These are phyloP conservation scores for Ciona savignyi DNA, from an alignment of 23 tunicate species.

Conservation along the genomic window DNA sequence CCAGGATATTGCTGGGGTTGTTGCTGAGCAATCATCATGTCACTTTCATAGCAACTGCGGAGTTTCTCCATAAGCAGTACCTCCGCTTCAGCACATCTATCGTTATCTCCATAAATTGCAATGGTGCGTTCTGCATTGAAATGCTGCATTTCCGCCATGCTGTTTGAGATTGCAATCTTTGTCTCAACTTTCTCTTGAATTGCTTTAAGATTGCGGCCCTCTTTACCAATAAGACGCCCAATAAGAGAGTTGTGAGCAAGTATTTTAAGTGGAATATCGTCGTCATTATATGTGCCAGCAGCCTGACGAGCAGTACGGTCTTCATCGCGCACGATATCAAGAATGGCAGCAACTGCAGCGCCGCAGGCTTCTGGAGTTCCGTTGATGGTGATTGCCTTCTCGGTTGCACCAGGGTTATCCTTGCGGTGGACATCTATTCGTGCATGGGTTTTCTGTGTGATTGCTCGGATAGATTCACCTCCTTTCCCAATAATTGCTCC, in stretches of 20 bases:
- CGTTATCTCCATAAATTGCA: slow-evolving; percentile 78
- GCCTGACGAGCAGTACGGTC: slow-evolving; percentile 66
- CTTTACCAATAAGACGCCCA: slow-evolving; percentile 94
- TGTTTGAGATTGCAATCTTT: slow-evolving; percentile 88
- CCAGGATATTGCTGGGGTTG: slow-evolving; percentile 77
- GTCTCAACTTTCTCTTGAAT: slow-evolving; percentile 90
- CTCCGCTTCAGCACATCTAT: slow-evolving; percentile 70
- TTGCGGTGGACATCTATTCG: slow-evolving; percentile 97
- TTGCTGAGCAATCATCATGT: slow-evolving; percentile 80
- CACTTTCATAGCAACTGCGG: slow-evolving; percentile 86
- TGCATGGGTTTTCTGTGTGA: slow-evolving; percentile 90
- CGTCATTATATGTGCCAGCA: slow-evolving; percentile 78
- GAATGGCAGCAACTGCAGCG: slow-evolving; percentile 71
- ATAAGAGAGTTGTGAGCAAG: slow-evolving; percentile 95
- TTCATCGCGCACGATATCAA: slow-evolving; percentile 88
- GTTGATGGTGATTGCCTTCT: slow-evolving; percentile 94
- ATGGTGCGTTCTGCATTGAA: slow-evolving; percentile 85
- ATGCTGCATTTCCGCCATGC: slow-evolving; percentile 79
- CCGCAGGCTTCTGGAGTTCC: slow-evolving; percentile 94
- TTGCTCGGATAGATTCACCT: slow-evolving; percentile 79
- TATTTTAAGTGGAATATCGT: slow-evolving; percentile 81
- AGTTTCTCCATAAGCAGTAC: slow-evolving; percentile 88
- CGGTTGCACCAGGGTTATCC: slow-evolving; percentile 94
- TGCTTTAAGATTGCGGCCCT: slow-evolving; percentile 91
- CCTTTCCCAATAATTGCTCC: slow-evolving; percentile 98